phyloP scores from a whole-genome alignment of 1,140 invertebrate species.

The Rhyacophila brunnea region DNA sequence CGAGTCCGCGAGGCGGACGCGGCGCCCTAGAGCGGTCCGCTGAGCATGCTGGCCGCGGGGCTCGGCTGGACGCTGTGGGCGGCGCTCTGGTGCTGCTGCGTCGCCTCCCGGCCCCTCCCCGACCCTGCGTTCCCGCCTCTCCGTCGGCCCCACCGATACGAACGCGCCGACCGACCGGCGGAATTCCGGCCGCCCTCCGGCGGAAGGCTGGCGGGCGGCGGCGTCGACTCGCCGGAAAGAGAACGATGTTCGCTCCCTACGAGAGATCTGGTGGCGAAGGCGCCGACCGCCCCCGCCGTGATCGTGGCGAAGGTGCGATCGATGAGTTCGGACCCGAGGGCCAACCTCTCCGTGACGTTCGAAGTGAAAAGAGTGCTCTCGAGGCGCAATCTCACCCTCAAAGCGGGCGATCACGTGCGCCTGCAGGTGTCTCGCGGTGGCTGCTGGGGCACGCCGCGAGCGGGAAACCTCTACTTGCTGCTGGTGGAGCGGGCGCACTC shows the following conservation, averaged over 20 bases:
- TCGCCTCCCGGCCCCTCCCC: conserved; percentile 6
- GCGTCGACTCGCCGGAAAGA: neutral
- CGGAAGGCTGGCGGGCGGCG: conserved; percentile 35
- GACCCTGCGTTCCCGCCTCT: neutral
- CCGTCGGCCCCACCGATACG: neutral
- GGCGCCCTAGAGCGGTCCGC: conserved; percentile 15
- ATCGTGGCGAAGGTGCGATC: conserved; percentile 66
- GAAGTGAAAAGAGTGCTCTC: conserved; percentile 60
- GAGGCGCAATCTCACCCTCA: conserved; percentile 46
- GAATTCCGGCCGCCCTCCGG: neutral
- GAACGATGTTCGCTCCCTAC: conserved; percentile 58
- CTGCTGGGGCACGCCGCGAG: conserved; percentile 63
- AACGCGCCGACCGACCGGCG: neutral
- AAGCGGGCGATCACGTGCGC: conserved; percentile 58
- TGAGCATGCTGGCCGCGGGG: conserved; percentile 14
- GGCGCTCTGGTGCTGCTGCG: conserved; percentile 17
- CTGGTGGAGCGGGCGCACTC: conserved; percentile 20
- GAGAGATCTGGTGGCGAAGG: conserved; percentile 61
- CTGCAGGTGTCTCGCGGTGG: conserved; percentile 62
- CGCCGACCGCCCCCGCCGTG: conserved; percentile 56
- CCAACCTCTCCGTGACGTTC: conserved; percentile 65
- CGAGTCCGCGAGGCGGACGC: conserved; percentile 1
- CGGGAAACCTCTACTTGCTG: conserved; percentile 42
- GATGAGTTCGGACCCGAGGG: conserved; percentile 55
- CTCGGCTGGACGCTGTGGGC: conserved; percentile 20